Base-by-base conservation (phyloP, 2,113 vertebrate genomes). In the Hepsetus odoe region DNA sequence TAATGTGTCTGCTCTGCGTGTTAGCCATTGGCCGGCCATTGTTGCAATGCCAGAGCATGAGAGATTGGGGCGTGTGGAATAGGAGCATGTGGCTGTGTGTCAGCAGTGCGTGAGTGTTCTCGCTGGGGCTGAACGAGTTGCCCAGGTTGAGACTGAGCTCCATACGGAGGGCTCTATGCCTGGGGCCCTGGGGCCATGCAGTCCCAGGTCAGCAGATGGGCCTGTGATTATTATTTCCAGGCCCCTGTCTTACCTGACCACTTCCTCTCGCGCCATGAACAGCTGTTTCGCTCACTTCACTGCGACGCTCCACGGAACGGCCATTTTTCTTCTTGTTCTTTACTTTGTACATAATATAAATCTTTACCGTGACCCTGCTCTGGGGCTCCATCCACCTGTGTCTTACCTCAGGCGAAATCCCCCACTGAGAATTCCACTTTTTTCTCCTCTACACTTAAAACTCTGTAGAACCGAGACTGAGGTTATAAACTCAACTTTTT, bases 171-270 rank as follows among this genome's bases (percentile, higher is more conserved):
- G 93, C 82, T 92, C 93, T 93, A 92, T 93, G 93, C 93, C 88
- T 89, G 87, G 82, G 92, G 91, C 94, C 96, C 93, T 81, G 89
- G 93, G 95, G 96, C 94, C 90, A 85, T 89, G 90, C 93, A 92
- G 89, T 95, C 96, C 93, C 92, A 94, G 95, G 94, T 95, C 94
- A 95, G 94, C 97, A 98, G 96, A 98, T 98, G 97, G 97, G 93
- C 93, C 89, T 94, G 90, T 96, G 96, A 95, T 96, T 94, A 91
- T 95, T 96, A 92, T 95, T 96, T 96, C 91, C 94, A 95, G 91
- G 92, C 91, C 74, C 76, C 92, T 91, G 92, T 94, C 93, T 94
- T 96, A 95, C 93, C 94, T 96, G 96, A 94, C 96, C 95, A 92
- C 95, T 91, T 95, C 92, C 92, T 95, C 94, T 77, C 28, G 89